These are phyloP conservation scores for Anhinga rufa DNA, from an alignment of 2,113 vertebrate species.

Conservation along the genomic window DNA sequence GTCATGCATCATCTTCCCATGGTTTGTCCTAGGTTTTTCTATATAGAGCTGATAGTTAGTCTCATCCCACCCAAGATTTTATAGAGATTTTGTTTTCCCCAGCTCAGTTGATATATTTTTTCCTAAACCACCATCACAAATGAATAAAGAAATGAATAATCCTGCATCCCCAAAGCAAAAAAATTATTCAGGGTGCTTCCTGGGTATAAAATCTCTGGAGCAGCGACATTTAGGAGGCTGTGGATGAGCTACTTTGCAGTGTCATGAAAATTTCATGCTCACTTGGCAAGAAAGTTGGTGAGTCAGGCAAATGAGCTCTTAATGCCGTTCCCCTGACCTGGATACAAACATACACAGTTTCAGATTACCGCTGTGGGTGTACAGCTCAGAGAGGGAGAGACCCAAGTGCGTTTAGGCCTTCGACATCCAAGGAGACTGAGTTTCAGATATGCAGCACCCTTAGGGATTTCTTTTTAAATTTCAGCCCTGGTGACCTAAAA, in stretches of 20 bases:
- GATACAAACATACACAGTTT: background rate
- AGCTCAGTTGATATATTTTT: background rate
- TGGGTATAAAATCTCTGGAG: background rate
- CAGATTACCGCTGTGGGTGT: background rate
- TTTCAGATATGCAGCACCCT: background rate
- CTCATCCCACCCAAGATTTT: background rate
- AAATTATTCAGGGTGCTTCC: background rate
- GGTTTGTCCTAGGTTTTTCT: background rate
- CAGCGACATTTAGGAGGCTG: background rate
- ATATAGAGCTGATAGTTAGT: background rate
- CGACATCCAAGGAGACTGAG: background rate
- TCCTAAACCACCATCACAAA: background rate
- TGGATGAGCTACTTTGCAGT: slow-evolving; percentile 9
- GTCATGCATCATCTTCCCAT: background rate
- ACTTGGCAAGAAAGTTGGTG: slow-evolving; percentile 37
- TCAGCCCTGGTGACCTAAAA: background rate
- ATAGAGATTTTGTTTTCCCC: background rate
- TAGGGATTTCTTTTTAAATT: background rate
- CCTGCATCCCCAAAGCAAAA: background rate
- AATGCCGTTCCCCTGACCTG: background rate
- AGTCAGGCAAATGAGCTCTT: slow-evolving; percentile 35
- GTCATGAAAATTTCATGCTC: slow-evolving; percentile 51
- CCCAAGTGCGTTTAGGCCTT: background rate
- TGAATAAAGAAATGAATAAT: background rate
- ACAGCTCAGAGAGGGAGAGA: background rate